Evolutionary conservation across 2,113 vertebrate genomes (phyloP), one percentile per base, ranked within the genome.

Genomic region (Odontesthes bonariensis): DNA sequence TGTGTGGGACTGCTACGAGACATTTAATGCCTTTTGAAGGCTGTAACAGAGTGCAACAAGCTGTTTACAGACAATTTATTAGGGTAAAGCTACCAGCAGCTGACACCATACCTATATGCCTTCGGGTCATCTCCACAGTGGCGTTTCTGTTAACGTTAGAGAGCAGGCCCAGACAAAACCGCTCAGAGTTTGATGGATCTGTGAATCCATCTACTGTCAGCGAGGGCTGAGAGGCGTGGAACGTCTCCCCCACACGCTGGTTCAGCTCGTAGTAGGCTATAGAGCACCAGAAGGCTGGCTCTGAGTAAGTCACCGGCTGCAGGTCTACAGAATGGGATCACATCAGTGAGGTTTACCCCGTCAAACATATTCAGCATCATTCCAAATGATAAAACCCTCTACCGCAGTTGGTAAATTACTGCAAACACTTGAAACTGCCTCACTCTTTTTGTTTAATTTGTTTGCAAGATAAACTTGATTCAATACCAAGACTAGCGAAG

Each of bases 221-320:
- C 0, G 97, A 99, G 76, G 98, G 98, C 82, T 99, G 98, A 0
- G 98, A 99, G 0, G 98, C 98, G 42, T 99, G 98, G 86, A 99
- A 99, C 23, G 97, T 99, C 92, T 99, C 98, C 64, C 97, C 98
- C 27, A 99, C 97, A n/a, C 98, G 96, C 86, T 99, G 98, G 91
- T 99, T 99, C 79, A 99, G 91, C 92, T 99, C 98, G 19, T 99
- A 99, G 92, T 99, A 99, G 0, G 97, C 97, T 96, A 99, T 99
- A 42, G 97, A 99, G 93, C 97, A 99, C 98, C 98, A 99, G 92
- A 99, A 99, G 0, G 97, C 97, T 52, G 98, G 98, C 89, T 99
- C 97, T 0, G 96, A 98, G 79, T 99, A 99, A 69, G 97, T 98
- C 87, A 99, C 98, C 14, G 97, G 98, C 84, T 99, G 98, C 78